Conservation (phyloP, 2,113 vertebrate species). For the Cyprinodon tularosa region DNA sequence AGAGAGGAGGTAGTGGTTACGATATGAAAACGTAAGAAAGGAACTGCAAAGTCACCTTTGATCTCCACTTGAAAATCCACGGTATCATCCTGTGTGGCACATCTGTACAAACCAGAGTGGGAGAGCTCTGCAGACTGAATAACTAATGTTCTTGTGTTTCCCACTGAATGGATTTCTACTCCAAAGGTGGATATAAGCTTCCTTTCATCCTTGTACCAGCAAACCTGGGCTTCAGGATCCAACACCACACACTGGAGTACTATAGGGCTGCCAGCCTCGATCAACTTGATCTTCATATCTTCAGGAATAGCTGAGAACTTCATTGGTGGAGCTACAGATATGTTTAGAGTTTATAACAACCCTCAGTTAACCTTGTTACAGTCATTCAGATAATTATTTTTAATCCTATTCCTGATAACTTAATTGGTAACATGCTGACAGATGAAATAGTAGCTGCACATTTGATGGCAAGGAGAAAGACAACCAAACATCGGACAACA, state of each 20-base stretch:
- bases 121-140: slow-evolving; percentile 73
- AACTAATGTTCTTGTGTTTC: slow-evolving; percentile 73
- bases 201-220: slow-evolving; percentile 78
- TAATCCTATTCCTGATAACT: slow-evolving; percentile 23
- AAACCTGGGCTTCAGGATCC: slow-evolving; percentile 73
- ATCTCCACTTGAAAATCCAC: slow-evolving; percentile 82
- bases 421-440: slow-evolving; percentile 50
- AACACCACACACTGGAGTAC: slow-evolving; percentile 78
- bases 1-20: slow-evolving; percentile 63
- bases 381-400: slow-evolving; percentile 32
- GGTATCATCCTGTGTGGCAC: slow-evolving; percentile 78
- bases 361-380: slow-evolving; percentile 42
- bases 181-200: slow-evolving; percentile 68
- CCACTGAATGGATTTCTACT: slow-evolving; percentile 75
- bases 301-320: slow-evolving; percentile 79
- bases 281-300: slow-evolving; percentile 70
- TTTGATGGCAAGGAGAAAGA: slow-evolving; percentile 39
- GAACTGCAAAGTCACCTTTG: slow-evolving; percentile 79
- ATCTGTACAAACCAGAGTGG: slow-evolving; percentile 81
- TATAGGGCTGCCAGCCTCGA: slow-evolving; percentile 73
- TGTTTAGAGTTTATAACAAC: slow-evolving; percentile 70
- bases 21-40: slow-evolving; percentile 57
- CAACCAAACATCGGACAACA: slow-evolving; percentile 45
- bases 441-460: slow-evolving; percentile 22
- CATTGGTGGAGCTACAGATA: slow-evolving; percentile 82